These are phyloP conservation scores for Balaeniceps rex DNA, from an alignment of 2,113 vertebrate species.

Conservation along the genomic window DNA sequence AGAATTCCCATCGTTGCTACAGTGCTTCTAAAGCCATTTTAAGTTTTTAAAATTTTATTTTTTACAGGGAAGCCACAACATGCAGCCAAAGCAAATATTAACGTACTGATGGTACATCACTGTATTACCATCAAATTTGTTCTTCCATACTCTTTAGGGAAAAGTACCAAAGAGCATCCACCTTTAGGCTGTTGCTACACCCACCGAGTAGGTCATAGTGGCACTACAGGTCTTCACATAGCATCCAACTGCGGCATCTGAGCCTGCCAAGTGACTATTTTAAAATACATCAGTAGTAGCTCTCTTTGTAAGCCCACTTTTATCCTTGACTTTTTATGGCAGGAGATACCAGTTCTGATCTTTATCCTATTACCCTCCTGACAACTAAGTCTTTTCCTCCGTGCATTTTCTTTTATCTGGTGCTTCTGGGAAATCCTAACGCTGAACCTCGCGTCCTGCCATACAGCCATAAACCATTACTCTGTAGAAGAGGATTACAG, in stretches of 20 bases:
- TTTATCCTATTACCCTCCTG: not conserved
- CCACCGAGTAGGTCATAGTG: accelerated
- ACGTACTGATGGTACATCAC: not conserved
- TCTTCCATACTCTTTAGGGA: not conserved
- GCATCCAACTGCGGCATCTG: accelerated
- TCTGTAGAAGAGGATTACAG: not conserved
- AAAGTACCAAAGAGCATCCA: not conserved
- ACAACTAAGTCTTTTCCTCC: not conserved
- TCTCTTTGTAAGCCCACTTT: not conserved
- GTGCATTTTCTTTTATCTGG: not conserved
- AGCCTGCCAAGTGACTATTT: not conserved
- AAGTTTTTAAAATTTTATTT: not conserved
- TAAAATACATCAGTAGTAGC: not conserved
- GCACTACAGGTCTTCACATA: not conserved
- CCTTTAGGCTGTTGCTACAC: not conserved
- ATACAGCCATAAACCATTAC: not conserved
- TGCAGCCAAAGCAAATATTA: not conserved
- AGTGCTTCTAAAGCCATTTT: not conserved
- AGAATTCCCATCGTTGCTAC: not conserved
- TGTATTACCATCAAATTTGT: not conserved
- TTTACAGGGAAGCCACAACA: not conserved
- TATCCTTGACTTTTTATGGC: not conserved
- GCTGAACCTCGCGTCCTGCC: not conserved
- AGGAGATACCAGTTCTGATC: not conserved
- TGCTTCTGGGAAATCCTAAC: not conserved